Percentiles rank a stretch among this genome's conserved stretches.
Conservation (phyloP, 2,797 vertebrate genomes). For the Takifugu ocellatus region DNA sequence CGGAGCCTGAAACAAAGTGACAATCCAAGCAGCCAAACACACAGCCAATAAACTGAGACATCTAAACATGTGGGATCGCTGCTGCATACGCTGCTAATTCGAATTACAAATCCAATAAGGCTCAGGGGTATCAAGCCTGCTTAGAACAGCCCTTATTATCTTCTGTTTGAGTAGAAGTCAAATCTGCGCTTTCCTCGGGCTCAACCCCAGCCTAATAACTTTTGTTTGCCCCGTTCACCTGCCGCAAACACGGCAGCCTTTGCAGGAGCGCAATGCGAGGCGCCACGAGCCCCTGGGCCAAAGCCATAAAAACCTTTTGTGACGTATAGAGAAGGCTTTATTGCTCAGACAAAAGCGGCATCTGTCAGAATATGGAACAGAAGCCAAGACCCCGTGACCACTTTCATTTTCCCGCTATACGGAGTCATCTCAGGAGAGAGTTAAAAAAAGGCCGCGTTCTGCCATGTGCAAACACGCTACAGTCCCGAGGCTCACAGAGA, state of each 20-base stretch:
- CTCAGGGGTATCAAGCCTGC: constrained; percentile 47
- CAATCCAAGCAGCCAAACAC: constrained; percentile 38
- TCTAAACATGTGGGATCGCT: constrained; percentile 33
- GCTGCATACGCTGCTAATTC: constrained; percentile 39
- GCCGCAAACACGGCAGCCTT: constrained; percentile 10
- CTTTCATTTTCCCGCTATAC: constrained; percentile 30
- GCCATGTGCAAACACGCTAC: constrained; percentile 15
- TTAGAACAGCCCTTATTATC: constrained; percentile 47
- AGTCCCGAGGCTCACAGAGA: constrained; percentile 28
- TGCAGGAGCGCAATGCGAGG: constrained; percentile 15
- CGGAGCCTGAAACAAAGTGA: constrained; percentile 55
- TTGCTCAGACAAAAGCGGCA: constrained; percentile 24
- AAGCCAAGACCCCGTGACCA: constrained; percentile 34
- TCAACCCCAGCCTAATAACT: constrained; percentile 34
- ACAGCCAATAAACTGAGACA: constrained; percentile 23
- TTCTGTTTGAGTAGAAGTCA: constrained; percentile 30
- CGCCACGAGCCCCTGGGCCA: constrained; percentile 1
- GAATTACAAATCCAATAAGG: constrained; percentile 58
- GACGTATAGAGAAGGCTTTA: constrained; percentile 3
- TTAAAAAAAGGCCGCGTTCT: constrained; percentile 18
- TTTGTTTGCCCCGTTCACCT: constrained; percentile 21
- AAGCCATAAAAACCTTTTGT: constrained; percentile 10
- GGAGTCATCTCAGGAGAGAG: constrained; percentile 27
- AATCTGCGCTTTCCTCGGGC: constrained; percentile 20
- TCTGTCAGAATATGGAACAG: constrained; percentile 16